phyloP scores from a whole-genome alignment of 1,140 invertebrate species.

The Trichoplusia ni region DNA sequence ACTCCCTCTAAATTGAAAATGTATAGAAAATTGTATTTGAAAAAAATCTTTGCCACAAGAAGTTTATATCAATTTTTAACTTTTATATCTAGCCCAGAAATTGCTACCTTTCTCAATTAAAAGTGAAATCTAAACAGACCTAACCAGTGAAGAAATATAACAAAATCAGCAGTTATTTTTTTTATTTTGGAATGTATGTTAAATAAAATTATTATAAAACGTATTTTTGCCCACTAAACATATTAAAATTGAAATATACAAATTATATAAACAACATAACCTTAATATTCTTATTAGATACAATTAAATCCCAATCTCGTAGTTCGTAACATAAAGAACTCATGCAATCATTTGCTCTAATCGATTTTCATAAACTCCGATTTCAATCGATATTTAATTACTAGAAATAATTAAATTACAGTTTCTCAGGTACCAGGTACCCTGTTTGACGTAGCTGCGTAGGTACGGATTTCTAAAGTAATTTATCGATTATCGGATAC shows the following conservation, averaged over 20 bases:
- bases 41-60: too few relatives aligned
- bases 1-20: too few relatives aligned
- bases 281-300: neutral
- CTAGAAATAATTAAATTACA: conserved; percentile 23
- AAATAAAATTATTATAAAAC: conserved; percentile 12
- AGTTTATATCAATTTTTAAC: too few relatives aligned
- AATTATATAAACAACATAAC: conserved; percentile 25
- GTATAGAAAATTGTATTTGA: too few relatives aligned
- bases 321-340: neutral
- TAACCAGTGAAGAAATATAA: too few relatives aligned
- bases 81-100: too few relatives aligned
- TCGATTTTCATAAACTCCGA: conserved; percentile 2
- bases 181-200: neutral
- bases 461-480: conserved; percentile 23
- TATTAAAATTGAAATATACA: conserved; percentile 24
- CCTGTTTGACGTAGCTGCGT: conserved; percentile 20
- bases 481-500: conserved; percentile 25
- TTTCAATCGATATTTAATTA: conserved; percentile 22
- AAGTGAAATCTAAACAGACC: too few relatives aligned
- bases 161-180: too few relatives aligned
- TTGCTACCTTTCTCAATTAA: too few relatives aligned
- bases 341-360: conserved; percentile 9
- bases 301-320: neutral
- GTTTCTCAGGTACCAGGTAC: conserved; percentile 10
- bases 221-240: neutral